These are phyloP conservation scores for Oreamnos americanus DNA, from an alignment of 2,113 vertebrate species.

Conservation along the genomic window DNA sequence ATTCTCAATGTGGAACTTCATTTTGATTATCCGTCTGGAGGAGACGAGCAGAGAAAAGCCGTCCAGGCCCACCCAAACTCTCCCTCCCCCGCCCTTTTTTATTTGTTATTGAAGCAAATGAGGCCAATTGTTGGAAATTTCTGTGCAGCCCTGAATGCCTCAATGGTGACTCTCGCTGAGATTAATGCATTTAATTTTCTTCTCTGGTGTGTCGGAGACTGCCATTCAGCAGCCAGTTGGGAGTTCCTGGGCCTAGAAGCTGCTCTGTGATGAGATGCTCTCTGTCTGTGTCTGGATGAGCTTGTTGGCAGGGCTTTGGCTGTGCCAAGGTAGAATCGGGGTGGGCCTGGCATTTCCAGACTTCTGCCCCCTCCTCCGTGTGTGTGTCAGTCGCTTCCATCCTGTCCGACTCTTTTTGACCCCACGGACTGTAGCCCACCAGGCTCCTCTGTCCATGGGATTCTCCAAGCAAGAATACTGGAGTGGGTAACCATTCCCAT, in stretches of 20 bases:
- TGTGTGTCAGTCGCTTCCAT: background rate
- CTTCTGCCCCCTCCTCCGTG: background rate
- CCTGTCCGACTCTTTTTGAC: background rate
- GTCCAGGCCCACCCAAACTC: background rate
- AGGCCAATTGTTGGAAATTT: conserved; percentile 79
- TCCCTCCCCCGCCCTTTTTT: conserved; percentile 33
- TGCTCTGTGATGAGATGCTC: background rate
- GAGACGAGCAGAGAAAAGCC: background rate
- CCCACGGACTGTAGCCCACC: background rate
- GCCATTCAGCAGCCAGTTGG: conserved; percentile 38
- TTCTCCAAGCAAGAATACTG: background rate
- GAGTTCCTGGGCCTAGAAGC: conserved; percentile 6
- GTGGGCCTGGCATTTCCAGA: background rate
- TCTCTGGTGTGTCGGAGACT: conserved; percentile 29
- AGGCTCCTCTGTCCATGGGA: background rate
- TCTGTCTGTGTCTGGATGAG: background rate
- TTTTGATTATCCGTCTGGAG: conserved; percentile 62
- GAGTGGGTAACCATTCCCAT: background rate
- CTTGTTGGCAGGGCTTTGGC: background rate
- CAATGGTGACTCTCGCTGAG: conserved; percentile 65
- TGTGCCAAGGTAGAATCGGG: background rate
- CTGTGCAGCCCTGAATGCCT: conserved; percentile 54
- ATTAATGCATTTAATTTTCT: conserved; percentile 82
- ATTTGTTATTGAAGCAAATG: conserved; percentile 82
- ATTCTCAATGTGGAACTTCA: conserved; percentile 42